A percentile compares a stretch with the other conserved stretches of the same genome.
phyloP scores from a whole-genome alignment of 2,888 invertebrate genomes.

The Drosophila setosimentum region DNA sequence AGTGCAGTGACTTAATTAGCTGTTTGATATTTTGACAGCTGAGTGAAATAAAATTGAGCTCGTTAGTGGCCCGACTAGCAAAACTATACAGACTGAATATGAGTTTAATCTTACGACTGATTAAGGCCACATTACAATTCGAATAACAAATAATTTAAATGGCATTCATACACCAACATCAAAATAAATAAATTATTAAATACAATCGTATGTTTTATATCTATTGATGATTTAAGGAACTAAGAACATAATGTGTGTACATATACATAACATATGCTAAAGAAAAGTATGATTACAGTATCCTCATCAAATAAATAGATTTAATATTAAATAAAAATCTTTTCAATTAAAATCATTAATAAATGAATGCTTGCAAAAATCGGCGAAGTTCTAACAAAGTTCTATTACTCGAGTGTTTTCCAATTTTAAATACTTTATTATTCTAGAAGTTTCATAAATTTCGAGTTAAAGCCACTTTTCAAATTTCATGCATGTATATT shows the following conservation, averaged over 20 bases:
- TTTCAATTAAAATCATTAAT: background rate
- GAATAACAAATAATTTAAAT: background rate
- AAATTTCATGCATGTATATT: background rate
- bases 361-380: background rate
- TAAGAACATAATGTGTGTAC: background rate
- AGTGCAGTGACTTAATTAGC: constrained; percentile 67
- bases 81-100: constrained; percentile 6
- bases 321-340: background rate
- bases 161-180: background rate
- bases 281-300: background rate
- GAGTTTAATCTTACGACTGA: constrained; percentile 12
- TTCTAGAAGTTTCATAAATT: no score
- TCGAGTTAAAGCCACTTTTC: no score
- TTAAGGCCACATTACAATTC: constrained; percentile 6
- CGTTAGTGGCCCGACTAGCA: constrained; percentile 59
- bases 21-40: constrained; percentile 66
- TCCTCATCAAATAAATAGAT: background rate
- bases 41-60: constrained; percentile 49
- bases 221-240: background rate
- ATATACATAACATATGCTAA: background rate
- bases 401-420: background rate
- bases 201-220: background rate
- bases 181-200: background rate
- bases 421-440: background rate
- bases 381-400: background rate